These are phyloP conservation scores for Paguma larvata DNA, from an alignment of 2,797 vertebrate genomes.

Conservation along the genomic window DNA sequence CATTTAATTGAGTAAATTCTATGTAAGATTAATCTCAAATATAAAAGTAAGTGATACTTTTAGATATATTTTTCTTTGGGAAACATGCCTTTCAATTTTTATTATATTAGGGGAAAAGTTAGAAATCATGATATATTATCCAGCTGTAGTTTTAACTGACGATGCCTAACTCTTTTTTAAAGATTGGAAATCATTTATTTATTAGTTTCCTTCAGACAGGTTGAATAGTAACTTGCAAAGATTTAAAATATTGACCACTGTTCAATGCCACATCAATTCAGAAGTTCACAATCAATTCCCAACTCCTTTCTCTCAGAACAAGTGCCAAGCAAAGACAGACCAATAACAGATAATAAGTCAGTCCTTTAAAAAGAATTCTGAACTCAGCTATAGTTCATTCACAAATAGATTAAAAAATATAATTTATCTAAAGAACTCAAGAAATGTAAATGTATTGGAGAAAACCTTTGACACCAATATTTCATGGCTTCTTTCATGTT, in stretches of 20 bases:
- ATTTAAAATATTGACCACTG: not conserved
- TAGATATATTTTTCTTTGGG: not conserved
- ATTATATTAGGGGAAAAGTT: not conserved
- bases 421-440: not conserved
- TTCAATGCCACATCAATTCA: not conserved
- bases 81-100: constrained; percentile 29
- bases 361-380: constrained; percentile 9
- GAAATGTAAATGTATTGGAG: not conserved
- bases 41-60: not conserved
- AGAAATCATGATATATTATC: not conserved
- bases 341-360: constrained; percentile 27
- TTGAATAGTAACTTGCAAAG: not conserved
- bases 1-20: not conserved
- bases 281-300: constrained; percentile 32
- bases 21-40: constrained; percentile 18
- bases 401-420: constrained; percentile 9
- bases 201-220: constrained; percentile 28
- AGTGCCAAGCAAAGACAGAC: not conserved
- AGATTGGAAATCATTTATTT: not conserved
- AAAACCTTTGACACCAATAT: not conserved
- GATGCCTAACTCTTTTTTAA: not conserved
- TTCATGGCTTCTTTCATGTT: not conserved
- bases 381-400: not conserved
- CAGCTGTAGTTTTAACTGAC: constrained; percentile 5
- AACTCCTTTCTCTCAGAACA: constrained; percentile 17